Percentiles rank a stretch among this genome's conserved stretches.
Conservation (phyloP, 2,113 vertebrate species). For the Dipodomys stephensi region DNA sequence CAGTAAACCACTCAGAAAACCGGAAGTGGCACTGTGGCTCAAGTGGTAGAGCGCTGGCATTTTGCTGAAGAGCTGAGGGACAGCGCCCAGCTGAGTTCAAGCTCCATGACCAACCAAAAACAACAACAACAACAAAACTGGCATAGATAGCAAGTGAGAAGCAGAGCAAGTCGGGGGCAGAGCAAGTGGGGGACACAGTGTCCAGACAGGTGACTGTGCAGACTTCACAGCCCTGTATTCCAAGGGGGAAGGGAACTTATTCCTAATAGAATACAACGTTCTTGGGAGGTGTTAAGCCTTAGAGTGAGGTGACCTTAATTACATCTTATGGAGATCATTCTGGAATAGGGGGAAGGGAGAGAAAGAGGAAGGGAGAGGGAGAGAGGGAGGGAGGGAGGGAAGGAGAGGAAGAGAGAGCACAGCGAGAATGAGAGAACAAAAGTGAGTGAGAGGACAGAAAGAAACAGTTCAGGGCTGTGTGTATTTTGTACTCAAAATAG, state of each 20-base stretch:
- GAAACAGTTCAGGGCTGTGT: not conserved
- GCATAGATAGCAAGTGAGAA: not conserved
- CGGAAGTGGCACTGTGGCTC: no score
- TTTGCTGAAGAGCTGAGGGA: no score
- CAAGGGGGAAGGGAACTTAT: not conserved
- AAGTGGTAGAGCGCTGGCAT: no score
- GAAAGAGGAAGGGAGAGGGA: not conserved
- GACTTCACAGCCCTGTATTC: not conserved
- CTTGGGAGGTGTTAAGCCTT: not conserved
- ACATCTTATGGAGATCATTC: constrained; percentile 62
- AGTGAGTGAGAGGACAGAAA: not conserved
- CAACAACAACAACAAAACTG: not conserved
- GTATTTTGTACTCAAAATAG: not conserved
- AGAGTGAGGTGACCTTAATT: constrained; percentile 62
- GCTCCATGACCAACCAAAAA: no score
- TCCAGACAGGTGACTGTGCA: not conserved
- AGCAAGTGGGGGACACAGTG: not conserved
- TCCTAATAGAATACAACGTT: constrained; percentile 35
- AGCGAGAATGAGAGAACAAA: not conserved
- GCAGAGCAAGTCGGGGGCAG: not conserved
- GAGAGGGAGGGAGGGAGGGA: not conserved
- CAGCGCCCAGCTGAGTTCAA: no score
- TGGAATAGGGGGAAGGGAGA: not conserved
- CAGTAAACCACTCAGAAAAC: no score
- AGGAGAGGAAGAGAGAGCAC: no score